phyloP scores from a whole-genome alignment of 1,140 invertebrate genomes.

The Helicorthomorpha holstii region DNA sequence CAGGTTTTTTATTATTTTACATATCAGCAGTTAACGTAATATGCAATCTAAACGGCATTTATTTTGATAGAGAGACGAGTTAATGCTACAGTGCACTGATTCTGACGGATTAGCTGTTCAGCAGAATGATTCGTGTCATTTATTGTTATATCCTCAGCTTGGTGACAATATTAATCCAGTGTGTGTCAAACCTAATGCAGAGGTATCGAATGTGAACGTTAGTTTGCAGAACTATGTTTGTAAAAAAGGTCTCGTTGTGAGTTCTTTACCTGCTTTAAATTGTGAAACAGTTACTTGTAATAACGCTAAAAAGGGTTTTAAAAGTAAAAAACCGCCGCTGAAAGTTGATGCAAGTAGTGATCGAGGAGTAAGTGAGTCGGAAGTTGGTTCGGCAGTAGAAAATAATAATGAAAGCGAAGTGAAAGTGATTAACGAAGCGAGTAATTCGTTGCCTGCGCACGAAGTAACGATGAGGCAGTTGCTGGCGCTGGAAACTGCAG shows the following conservation, averaged over 20 bases:
- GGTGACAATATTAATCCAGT: conserved; percentile 9
- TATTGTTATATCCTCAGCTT: neutral
- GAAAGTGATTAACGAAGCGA: conserved; percentile 9
- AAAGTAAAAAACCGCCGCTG: neutral
- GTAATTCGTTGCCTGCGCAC: conserved; percentile 5
- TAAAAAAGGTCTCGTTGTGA: conserved; percentile 8
- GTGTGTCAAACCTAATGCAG: conserved; percentile 15
- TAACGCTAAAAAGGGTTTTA: neutral
- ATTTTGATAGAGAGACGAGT: neutral
- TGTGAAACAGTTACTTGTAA: neutral
- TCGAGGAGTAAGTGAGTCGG: neutral
- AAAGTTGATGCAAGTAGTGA: neutral
- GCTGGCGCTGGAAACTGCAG: conserved; percentile 2
- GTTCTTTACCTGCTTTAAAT: neutral
- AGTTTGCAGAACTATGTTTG: conserved; percentile 18
- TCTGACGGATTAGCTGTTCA: neutral
- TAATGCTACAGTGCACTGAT: neutral
- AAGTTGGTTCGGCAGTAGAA: neutral
- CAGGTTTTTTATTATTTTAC: conserved; percentile 24
- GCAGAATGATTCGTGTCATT: neutral
- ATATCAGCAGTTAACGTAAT: neutral
- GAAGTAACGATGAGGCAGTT: conserved; percentile 4
- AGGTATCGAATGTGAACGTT: conserved; percentile 15
- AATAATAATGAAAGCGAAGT: no score
- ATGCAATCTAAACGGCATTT: neutral